Percentiles rank a stretch among this genome's conserved stretches.
These are phyloP conservation scores for Leucoraja ocellata DNA, from an alignment of 2,797 vertebrate species.

Conservation along the genomic window DNA sequence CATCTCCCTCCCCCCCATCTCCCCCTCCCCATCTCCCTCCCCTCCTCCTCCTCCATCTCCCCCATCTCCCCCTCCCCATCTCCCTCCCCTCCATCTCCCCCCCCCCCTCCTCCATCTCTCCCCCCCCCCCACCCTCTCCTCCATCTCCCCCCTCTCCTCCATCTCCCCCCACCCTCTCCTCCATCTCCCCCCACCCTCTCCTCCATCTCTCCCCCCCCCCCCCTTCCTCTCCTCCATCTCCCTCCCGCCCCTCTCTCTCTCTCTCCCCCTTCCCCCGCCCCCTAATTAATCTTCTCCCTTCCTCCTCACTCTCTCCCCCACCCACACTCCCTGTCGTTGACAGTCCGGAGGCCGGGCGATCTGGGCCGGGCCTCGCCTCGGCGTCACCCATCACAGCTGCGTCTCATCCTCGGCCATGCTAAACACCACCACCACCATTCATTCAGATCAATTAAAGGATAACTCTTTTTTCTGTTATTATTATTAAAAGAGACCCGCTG, in stretches of 20 bases:
- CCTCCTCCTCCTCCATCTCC: neutral
- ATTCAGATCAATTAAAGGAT: conserved; percentile 3
- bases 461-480: neutral
- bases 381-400: conserved; percentile 28
- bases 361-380: neutral
- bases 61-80: too few species aligned
- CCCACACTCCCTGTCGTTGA: too few species aligned
- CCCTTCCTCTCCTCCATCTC: too few species aligned
- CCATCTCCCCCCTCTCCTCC: too few species aligned
- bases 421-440: neutral
- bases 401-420: neutral
- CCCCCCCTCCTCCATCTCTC: too few species aligned
- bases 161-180: too few species aligned
- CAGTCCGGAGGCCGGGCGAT: neutral
- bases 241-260: conserved; percentile 25
- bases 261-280: neutral
- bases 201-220: too few species aligned
- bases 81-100: too few species aligned
- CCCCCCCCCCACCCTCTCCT: too few species aligned
- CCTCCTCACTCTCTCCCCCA: neutral
- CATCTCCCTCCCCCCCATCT: neutral
- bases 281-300: neutral
- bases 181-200: too few species aligned
- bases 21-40: too few species aligned
- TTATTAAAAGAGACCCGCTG: neutral